These are phyloP conservation scores for Tarsius wallacei DNA, from an alignment of 2,797 vertebrate genomes.

Conservation along the genomic window DNA sequence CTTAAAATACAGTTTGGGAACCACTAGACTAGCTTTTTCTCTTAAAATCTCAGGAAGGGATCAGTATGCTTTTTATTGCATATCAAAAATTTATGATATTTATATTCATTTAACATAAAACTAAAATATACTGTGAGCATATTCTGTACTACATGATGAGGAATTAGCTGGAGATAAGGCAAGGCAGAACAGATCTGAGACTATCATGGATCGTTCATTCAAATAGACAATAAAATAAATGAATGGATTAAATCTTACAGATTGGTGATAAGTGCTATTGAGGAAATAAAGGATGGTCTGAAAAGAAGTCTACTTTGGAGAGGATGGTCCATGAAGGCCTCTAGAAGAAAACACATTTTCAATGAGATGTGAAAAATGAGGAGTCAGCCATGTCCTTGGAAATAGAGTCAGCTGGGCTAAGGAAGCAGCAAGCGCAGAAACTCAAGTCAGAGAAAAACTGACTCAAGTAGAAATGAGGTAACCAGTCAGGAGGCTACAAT, in stretches of 20 bases:
- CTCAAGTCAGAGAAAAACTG: not conserved
- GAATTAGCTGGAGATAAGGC: not conserved
- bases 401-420: not conserved
- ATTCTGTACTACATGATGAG: not conserved
- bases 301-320: not conserved
- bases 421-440: not conserved
- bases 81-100: constrained; percentile 34
- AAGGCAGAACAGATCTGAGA: not conserved
- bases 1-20: constrained; percentile 19
- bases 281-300: not conserved
- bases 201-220: not conserved
- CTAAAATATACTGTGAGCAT: constrained; percentile 5
- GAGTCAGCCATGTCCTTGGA: not conserved
- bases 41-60: constrained; percentile 37
- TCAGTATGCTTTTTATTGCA: not conserved
- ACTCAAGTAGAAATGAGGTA: not conserved
- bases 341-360: not conserved
- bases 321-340: not conserved
- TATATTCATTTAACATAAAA: constrained; percentile 45
- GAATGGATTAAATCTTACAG: not conserved
- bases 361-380: not conserved
- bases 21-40: constrained; percentile 8
- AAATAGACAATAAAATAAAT: constrained; percentile 48
- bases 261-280: not conserved
- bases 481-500: not conserved